Conservation (phyloP, 2,797 vertebrate genomes). For the Girardinus metallicus region DNA sequence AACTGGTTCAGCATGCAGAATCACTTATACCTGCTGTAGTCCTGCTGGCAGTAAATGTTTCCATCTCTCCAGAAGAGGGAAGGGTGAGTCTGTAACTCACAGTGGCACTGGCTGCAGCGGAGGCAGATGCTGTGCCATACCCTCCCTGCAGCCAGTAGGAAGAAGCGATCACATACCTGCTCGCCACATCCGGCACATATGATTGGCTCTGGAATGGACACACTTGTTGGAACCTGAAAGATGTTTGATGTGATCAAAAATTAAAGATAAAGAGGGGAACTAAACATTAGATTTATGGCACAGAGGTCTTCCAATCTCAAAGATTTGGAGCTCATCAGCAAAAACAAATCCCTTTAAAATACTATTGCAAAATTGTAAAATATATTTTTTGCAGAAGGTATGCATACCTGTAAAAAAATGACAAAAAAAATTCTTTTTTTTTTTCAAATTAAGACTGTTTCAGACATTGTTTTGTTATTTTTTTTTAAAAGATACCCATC, state of each 20-base stretch:
- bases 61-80: slow-evolving; percentile 77
- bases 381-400: background rate
- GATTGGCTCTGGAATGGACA: slow-evolving; percentile 57
- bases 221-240: slow-evolving; percentile 35
- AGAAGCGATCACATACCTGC: slow-evolving; percentile 71
- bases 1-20: background rate
- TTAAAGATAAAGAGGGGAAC: background rate
- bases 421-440: background rate
- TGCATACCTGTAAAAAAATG: background rate
- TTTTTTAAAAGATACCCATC: background rate
- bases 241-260: background rate
- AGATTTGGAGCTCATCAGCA: background rate
- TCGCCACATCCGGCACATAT: slow-evolving; percentile 67
- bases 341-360: background rate
- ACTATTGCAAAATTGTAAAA: background rate
- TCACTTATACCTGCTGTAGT: slow-evolving; percentile 73
- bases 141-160: slow-evolving; percentile 68
- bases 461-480: background rate
- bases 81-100: slow-evolving; percentile 71
- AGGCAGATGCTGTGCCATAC: slow-evolving; percentile 75
- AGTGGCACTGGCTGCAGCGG: slow-evolving; percentile 73
- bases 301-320: background rate
- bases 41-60: slow-evolving; percentile 77
- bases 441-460: background rate
- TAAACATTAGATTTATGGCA: background rate